phyloP scores from a whole-genome alignment of 2,113 vertebrate genomes.

The Fulmarus glacialis region DNA sequence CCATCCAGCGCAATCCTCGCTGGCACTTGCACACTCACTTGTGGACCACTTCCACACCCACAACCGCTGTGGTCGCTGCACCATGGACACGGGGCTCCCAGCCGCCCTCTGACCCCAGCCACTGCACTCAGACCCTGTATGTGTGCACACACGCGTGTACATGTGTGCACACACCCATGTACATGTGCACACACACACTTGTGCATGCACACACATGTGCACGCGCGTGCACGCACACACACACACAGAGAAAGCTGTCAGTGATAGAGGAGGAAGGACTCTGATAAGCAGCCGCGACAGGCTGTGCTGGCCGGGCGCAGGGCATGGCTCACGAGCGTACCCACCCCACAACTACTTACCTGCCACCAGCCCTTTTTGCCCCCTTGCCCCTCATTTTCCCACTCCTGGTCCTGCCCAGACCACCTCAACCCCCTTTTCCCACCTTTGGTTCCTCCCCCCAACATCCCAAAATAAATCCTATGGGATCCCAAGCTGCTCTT shows the following conservation, averaged over 20 bases:
- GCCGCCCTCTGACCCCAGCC: background rate
- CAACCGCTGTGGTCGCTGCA: background rate
- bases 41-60: background rate
- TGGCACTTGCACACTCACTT: background rate
- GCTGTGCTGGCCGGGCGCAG: rapidly evolving
- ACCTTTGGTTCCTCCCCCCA: background rate
- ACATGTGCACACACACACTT: too few relatives aligned
- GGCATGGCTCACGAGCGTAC: rapidly evolving
- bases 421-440: background rate
- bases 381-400: background rate
- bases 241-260: background rate
- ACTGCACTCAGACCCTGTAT: background rate
- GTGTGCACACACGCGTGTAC: background rate
- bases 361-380: background rate
- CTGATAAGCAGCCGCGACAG: rapidly evolving
- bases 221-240: too few relatives aligned
- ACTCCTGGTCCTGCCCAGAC: background rate
- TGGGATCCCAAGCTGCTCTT: background rate
- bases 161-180: rapidly evolving
- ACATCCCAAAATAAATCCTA: background rate
- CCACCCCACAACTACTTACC: background rate
- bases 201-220: too few relatives aligned
- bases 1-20: rapidly evolving
- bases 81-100: rapidly evolving
- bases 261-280: background rate